phyloP scores from a whole-genome alignment of 2,797 vertebrate genomes.

The Cyprinodon diabolis region DNA sequence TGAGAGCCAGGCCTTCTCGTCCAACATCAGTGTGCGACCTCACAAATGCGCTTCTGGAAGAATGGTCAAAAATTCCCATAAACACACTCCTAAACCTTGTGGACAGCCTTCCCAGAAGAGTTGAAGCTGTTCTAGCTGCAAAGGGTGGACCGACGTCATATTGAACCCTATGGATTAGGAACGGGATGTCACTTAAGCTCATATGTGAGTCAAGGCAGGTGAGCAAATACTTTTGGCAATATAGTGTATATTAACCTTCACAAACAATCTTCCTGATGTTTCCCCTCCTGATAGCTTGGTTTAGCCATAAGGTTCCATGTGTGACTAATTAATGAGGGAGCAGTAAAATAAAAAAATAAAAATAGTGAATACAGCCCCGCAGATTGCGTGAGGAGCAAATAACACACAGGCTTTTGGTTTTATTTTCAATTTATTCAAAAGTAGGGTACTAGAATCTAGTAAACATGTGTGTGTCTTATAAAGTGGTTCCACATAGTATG shows the following conservation, averaged over 20 bases:
- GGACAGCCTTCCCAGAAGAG: too few species aligned
- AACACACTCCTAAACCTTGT: too few species aligned
- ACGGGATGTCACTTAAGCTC: too few species aligned
- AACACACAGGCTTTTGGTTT: neutral
- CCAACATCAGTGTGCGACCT: too few species aligned
- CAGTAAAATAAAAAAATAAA: conserved; percentile 19
- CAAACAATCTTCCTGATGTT: conserved; percentile 19
- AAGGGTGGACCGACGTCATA: too few species aligned
- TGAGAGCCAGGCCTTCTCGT: too few species aligned
- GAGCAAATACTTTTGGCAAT: too few species aligned
- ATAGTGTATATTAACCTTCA: neutral
- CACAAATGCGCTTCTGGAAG: too few species aligned
- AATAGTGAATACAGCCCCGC: conserved; percentile 28
- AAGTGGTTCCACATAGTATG: neutral
- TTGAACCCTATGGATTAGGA: too few species aligned
- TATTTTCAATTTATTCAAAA: neutral
- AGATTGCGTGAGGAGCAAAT: conserved; percentile 31
- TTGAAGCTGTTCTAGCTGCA: too few species aligned
- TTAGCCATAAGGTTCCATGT: conserved; percentile 44
- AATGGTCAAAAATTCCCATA: too few species aligned
- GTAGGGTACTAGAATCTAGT: neutral
- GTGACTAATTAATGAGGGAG: conserved; percentile 51
- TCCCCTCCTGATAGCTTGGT: conserved; percentile 40
- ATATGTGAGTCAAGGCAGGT: too few species aligned
- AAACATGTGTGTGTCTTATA: neutral